Base-by-base conservation (phyloP, 2,113 vertebrate species). In the Trogon melanurus region DNA sequence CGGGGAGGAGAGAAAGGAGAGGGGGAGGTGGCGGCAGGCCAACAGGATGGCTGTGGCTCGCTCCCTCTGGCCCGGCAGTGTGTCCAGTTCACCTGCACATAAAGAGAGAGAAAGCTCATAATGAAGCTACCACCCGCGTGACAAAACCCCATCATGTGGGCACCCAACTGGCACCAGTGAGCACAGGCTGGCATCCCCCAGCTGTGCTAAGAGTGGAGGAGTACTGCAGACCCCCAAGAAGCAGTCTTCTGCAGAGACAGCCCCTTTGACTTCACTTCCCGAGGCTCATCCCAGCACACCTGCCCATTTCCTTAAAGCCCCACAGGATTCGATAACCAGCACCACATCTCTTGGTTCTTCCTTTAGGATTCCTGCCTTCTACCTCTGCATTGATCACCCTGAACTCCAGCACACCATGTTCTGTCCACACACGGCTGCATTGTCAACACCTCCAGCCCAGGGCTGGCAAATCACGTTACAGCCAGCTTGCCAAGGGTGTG, bases 21-120 rank as follows among this genome's bases (percentile, higher is more conserved):
- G 98, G 32, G 99, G 99, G 21, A 99, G 99, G 93, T 99, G 99
- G 88, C 99, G 99, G 90, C 99, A 99, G 74, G 99, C 99, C 97
- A 99, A 89, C 51, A 99, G 98, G 96, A 99, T 99, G 92, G 99
- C 99, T 0, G 41, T 41, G 41, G 99, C 99, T 58, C 99, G 96
- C 94, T 99, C 99, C 67, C 99, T 97, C 96, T 99, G 99, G 6
- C 99, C 99, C 0, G 99, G 98, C 97, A 99, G 96, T 2, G 98
- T 95, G 45, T 98, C 99, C 48, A 98, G 96, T 23, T 99, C 99
- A 97, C 98, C 98, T 97, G 48, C 0, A 2, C 2, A 6, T 19
- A 75, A 48, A 91, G 2, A 64, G 71, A 92, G 11, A 71, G 34
- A 83, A 89, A 84, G 13, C 15, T 79, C 12, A 10, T 1, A 2